Percentiles rank a stretch among this genome's conserved stretches.
phyloP scores from a whole-genome alignment of 2,888 invertebrate species.

The Mycalesis mineus region DNA sequence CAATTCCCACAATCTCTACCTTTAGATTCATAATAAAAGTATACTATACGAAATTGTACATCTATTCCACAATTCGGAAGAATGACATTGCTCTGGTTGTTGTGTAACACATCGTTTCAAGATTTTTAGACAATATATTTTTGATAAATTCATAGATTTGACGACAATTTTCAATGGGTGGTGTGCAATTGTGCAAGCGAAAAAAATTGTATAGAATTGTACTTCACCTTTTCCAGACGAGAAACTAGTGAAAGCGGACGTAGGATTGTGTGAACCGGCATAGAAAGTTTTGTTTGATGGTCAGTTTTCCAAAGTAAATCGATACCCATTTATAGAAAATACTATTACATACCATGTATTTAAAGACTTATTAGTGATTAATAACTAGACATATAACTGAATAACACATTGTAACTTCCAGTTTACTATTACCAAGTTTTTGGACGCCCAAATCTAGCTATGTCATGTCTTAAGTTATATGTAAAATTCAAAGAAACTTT shows the following conservation, averaged over 20 bases:
- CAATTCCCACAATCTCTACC: no score
- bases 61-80: not conserved
- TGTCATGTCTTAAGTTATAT: no score
- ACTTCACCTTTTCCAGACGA: slow-evolving; percentile 1
- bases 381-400: no score
- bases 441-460: no score
- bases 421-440: no score
- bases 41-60: no score
- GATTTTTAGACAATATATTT: not conserved
- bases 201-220: not conserved
- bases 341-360: not conserved
- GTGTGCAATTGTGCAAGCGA: no score
- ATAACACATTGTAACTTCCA: no score
- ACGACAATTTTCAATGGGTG: no score
- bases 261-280: slow-evolving; percentile 17
- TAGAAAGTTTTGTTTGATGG: slow-evolving; percentile 26
- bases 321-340: not conserved
- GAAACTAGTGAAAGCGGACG: slow-evolving; percentile 26
- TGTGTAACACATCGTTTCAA: not conserved
- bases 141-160: no score
- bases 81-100: not conserved
- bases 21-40: not conserved
- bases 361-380: no score
- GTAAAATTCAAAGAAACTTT: no score
- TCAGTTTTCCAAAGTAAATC: slow-evolving; percentile 8